Evolutionary conservation across 2,888 invertebrate species (phyloP).

Genomic region (Eueremaeus valkanovi): DNA sequence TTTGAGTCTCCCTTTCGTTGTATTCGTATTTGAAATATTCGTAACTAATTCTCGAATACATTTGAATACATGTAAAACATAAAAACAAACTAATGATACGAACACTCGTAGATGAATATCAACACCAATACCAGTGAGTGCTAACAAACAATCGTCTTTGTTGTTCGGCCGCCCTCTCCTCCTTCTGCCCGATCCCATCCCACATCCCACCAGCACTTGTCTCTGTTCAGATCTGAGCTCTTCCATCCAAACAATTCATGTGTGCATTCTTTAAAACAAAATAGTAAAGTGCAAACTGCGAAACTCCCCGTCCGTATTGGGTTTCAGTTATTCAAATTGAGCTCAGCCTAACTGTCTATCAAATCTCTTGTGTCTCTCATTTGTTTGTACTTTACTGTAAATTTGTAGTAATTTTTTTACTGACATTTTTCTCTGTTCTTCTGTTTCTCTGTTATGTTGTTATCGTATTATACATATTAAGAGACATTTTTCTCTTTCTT

Average conservation of each 20-base stretch:
- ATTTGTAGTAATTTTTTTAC: too few relatives aligned
- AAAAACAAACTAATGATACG: constrained; percentile 10
- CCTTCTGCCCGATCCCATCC: neutral
- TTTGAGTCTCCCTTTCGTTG: neutral
- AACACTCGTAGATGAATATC: neutral
- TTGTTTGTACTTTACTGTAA: neutral
- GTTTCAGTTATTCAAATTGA: constrained; percentile 7
- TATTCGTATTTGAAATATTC: neutral
- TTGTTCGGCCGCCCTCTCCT: neutral
- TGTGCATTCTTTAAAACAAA: neutral
- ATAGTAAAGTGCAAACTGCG: too few relatives aligned
- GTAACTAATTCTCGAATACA: neutral
- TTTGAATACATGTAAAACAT: neutral
- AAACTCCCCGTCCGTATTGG: neutral
- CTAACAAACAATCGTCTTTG: neutral
- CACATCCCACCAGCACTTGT: too few relatives aligned
- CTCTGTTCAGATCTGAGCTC: too few relatives aligned
- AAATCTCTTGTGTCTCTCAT: neutral
- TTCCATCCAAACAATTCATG: too few relatives aligned
- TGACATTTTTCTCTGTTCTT: too few relatives aligned
- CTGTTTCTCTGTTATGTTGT: too few relatives aligned
- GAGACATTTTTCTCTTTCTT: neutral
- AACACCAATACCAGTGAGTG: neutral
- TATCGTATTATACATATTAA: too few relatives aligned
- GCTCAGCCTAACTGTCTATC: neutral